Evolutionary conservation across 2,797 vertebrate genomes (phyloP).

Genomic region (Kryptopterus vitreolus): DNA sequence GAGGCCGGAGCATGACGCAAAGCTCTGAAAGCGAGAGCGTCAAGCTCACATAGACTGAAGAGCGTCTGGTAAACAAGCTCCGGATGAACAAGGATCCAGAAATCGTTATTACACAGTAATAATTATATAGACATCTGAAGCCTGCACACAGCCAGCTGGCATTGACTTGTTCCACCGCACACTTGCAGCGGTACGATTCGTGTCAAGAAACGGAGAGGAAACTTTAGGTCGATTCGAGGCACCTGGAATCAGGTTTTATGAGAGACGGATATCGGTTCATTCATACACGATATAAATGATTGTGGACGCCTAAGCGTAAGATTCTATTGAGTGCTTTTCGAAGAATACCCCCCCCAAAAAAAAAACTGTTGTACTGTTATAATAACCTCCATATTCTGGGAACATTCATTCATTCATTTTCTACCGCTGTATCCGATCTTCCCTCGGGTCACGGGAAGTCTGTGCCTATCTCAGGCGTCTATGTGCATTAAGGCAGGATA

Average conservation of each 20-base stretch:
- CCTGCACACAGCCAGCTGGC: constrained; percentile 21
- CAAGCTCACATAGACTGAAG: constrained; percentile 33
- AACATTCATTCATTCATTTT: too few species aligned
- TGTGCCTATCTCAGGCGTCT: too few species aligned
- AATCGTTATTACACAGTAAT: constrained; percentile 19
- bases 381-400: too few species aligned
- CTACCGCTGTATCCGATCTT: too few species aligned
- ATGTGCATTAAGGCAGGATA: too few species aligned
- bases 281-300: too few species aligned
- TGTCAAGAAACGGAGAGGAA: not conserved
- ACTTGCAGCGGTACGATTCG: not conserved
- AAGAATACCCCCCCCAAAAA: too few species aligned
- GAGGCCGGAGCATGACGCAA: constrained; percentile 46
- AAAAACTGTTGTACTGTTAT: too few species aligned
- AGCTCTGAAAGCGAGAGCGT: constrained; percentile 47
- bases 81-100: constrained; percentile 32
- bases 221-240: not conserved
- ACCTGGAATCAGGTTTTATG: not conserved
- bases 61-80: constrained; percentile 38
- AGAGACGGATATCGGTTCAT: not conserved
- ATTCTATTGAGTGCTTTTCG: too few species aligned
- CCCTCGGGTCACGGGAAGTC: too few species aligned
- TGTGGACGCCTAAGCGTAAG: too few species aligned
- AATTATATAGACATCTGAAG: constrained; percentile 15
- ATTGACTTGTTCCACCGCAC: not conserved